Percentiles rank a stretch among this genome's conserved stretches.
phyloP scores from a whole-genome alignment of 2,113 vertebrate genomes.

The Pterocles burchelli region DNA sequence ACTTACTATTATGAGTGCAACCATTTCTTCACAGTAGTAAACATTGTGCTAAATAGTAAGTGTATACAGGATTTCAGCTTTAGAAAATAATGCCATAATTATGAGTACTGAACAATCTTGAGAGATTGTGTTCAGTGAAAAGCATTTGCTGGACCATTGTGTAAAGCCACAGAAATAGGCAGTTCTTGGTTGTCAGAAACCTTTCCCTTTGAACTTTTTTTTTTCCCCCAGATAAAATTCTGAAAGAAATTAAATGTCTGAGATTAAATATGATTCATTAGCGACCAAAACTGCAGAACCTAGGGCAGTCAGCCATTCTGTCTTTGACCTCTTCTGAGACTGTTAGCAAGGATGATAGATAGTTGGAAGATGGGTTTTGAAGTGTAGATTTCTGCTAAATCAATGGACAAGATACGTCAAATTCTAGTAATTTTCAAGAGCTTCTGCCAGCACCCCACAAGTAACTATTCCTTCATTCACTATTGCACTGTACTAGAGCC shows the following conservation, averaged over 20 bases:
- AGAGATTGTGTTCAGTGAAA: neutral
- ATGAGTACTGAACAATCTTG: neutral
- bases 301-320: neutral
- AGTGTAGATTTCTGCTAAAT: neutral
- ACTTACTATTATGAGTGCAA: neutral
- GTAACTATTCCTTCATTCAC: neutral
- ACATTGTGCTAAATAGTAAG: neutral
- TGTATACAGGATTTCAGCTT: neutral
- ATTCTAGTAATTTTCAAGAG: neutral
- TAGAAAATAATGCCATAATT: neutral
- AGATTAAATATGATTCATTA: neutral
- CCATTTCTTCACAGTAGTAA: slow-evolving; percentile 11
- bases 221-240: neutral
- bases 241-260: neutral
- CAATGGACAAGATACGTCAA: neutral
- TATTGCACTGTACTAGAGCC: neutral
- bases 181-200: neutral
- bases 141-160: neutral
- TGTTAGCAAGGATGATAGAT: neutral
- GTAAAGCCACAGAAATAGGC: neutral
- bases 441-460: neutral
- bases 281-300: neutral
- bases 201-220: neutral
- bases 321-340: neutral
- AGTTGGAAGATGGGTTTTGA: neutral